Conservation (phyloP, 2,797 vertebrate genomes). For the Lepilemur ruficaudatus region DNA sequence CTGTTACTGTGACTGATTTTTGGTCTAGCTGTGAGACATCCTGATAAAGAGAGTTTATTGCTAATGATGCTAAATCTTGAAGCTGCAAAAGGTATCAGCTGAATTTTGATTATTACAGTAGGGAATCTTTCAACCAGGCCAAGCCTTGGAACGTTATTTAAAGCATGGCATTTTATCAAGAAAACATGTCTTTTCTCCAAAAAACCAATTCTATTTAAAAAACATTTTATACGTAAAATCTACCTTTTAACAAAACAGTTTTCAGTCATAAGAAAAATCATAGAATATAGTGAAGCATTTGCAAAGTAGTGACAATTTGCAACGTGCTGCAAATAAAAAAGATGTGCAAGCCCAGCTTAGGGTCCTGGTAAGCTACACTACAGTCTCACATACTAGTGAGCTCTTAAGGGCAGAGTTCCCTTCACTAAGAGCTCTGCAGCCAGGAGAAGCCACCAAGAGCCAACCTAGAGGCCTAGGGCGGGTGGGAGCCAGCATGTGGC, state of each 20-base stretch:
- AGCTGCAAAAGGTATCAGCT: slow-evolving; percentile 77
- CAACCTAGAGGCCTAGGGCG: neutral
- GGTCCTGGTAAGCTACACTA: neutral
- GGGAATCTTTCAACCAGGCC: slow-evolving; percentile 67
- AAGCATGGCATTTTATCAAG: slow-evolving; percentile 29
- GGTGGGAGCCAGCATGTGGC: neutral
- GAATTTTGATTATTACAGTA: slow-evolving; percentile 77
- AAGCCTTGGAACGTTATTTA: slow-evolving; percentile 62
- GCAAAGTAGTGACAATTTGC: neutral
- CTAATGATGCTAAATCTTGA: slow-evolving; percentile 76
- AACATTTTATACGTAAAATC: neutral
- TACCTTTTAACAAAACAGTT: slow-evolving; percentile 39
- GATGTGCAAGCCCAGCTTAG: neutral
- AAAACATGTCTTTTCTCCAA: slow-evolving; percentile 52
- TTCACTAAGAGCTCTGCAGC: neutral
- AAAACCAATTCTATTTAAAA: slow-evolving; percentile 13
- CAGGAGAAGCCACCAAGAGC: neutral
- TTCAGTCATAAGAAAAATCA: slow-evolving; percentile 38
- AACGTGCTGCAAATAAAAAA: neutral
- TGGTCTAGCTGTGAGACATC: slow-evolving; percentile 85
- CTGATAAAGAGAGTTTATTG: slow-evolving; percentile 78
- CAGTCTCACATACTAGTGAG: neutral
- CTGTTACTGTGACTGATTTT: slow-evolving; percentile 91
- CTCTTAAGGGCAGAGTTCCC: neutral
- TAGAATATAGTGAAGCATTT: neutral